Evolutionary conservation across 2,113 vertebrate species (phyloP), one percentile per base, ranked within the genome.

Genomic region (Pyrgilauda ruficollis): DNA sequence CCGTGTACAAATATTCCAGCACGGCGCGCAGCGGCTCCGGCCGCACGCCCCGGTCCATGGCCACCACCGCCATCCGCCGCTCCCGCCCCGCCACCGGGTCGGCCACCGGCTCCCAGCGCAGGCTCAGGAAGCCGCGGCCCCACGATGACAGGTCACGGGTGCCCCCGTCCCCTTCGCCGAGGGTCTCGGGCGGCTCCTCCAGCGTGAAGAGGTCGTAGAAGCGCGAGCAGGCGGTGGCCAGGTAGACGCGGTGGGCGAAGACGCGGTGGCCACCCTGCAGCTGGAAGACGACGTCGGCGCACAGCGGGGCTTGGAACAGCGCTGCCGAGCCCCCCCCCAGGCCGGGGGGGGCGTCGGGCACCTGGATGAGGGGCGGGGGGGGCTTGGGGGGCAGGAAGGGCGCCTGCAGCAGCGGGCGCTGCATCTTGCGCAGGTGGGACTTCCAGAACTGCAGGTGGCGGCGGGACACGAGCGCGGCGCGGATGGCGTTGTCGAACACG

Each of bases 391-490:
- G 99, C 78, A 98, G 97, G 95, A 99, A 99, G 4, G 98, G 99
- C 0, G 98, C 98, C 95, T 99, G 99, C 41, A 99, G 98, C 56
- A 99, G 96, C 7, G 99, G 99, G 24, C 98, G 98, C 93, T 99
- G 99, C 85, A 99, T 98, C 85, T 98, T 99, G 95, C 98, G 99
- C 82, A 99, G 93, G 93, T 99, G 99, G 2, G 99, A 99, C 93
- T 99, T 99, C 99, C 99, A 99, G 97, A 99, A 99, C 95, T 99
- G 99, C 55, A 99, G 97, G 95, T 99, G 99, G 15, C 99, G 98
- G 27, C 99, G 98, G 26, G 99, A 99, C 91, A 99, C 98, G 88
- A 99, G 98, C 22, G 99, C 98, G 0, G 99, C 99, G 5, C 99
- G 98, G 96, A 99, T 99, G 89, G 99, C 99, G 18, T 99, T 99